These are phyloP conservation scores for Cheumatopsyche charites DNA, from an alignment of 1,140 invertebrate species.

Conservation along the genomic window DNA sequence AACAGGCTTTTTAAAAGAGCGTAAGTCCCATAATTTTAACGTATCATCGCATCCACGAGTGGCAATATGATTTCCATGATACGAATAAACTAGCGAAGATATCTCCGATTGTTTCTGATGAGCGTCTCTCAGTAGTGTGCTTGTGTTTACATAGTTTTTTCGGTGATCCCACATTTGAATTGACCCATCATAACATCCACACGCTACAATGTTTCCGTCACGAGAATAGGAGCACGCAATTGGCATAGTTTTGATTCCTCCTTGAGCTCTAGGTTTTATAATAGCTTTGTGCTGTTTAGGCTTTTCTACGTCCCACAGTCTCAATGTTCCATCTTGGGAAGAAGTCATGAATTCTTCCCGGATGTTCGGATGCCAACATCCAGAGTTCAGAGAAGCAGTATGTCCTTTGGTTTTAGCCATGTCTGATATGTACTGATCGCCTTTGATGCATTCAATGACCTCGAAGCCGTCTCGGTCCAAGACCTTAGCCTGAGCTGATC, in stretches of 20 bases:
- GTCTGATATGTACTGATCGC: slow-evolving; percentile 96
- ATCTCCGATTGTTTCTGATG: slow-evolving; percentile 85
- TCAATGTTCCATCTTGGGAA: slow-evolving; percentile 88
- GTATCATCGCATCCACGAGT: slow-evolving; percentile 91
- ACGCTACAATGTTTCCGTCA: slow-evolving; percentile 88
- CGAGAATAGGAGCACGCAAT: slow-evolving; percentile 83
- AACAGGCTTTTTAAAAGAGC: slow-evolving; percentile 81
- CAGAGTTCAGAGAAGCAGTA: slow-evolving; percentile 87
- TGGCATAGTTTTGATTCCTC: slow-evolving; percentile 88
- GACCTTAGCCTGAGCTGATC: slow-evolving; percentile 90
- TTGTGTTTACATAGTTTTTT: slow-evolving; percentile 81
- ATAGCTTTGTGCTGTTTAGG: slow-evolving; percentile 80
- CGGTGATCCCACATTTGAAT: slow-evolving; percentile 98
- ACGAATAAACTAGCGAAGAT: slow-evolving; percentile 86
- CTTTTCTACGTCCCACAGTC: slow-evolving; percentile 87
- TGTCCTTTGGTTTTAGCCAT: slow-evolving; percentile 96
- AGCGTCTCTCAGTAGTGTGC: slow-evolving; percentile 76
- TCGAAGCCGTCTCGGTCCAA: slow-evolving; percentile 96
- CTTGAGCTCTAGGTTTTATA: slow-evolving; percentile 88
- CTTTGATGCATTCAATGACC: slow-evolving; percentile 93
- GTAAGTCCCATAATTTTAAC: slow-evolving; percentile 93
- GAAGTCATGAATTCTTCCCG: slow-evolving; percentile 95
- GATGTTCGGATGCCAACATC: slow-evolving; percentile 91
- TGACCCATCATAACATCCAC: slow-evolving; percentile 94
- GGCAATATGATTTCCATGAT: slow-evolving; percentile 80